phyloP scores from a whole-genome alignment of 2,797 vertebrate species.

The Sebastiscus albofasciatus region DNA sequence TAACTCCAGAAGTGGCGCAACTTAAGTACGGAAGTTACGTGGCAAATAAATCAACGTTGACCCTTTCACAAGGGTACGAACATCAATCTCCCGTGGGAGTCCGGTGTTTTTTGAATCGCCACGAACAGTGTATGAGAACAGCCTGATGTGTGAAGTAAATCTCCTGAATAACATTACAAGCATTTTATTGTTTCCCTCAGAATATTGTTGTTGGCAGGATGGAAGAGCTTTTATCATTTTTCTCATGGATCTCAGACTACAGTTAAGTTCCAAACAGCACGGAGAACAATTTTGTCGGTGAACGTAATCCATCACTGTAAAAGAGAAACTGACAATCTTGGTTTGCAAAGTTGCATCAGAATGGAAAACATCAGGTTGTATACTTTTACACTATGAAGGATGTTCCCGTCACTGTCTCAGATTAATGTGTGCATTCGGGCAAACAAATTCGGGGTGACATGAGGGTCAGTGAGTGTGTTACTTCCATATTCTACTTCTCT shows the following conservation, averaged over 20 bases:
- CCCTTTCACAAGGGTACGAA: rapidly evolving
- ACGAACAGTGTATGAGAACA: no score
- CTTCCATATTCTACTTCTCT: slow-evolving; percentile 6
- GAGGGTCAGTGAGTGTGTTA: neutral
- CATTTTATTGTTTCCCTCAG: slow-evolving; percentile 9
- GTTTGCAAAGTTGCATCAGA: slow-evolving; percentile 31
- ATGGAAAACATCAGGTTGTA: slow-evolving; percentile 5
- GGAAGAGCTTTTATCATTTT: slow-evolving; percentile 18
- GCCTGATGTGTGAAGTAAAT: neutral
- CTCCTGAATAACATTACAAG: neutral
- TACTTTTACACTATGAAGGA: neutral
- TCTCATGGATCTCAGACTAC: slow-evolving; percentile 24
- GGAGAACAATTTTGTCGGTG: slow-evolving; percentile 6
- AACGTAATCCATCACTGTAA: slow-evolving; percentile 27
- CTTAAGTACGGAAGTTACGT: no score
- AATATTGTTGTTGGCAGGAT: slow-evolving; percentile 32
- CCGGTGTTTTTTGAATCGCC: no score
- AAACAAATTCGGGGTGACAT: slow-evolving; percentile 16
- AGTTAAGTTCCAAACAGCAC: slow-evolving; percentile 9
- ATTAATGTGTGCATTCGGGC: neutral
- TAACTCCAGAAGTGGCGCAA: no score
- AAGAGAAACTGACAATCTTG: slow-evolving; percentile 16
- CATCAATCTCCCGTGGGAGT: no score
- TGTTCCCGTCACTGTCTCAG: neutral
- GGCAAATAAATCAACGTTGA: no score